Evolutionary conservation across 2,888 invertebrate species (phyloP).

Genomic region (Eilema caniola): DNA sequence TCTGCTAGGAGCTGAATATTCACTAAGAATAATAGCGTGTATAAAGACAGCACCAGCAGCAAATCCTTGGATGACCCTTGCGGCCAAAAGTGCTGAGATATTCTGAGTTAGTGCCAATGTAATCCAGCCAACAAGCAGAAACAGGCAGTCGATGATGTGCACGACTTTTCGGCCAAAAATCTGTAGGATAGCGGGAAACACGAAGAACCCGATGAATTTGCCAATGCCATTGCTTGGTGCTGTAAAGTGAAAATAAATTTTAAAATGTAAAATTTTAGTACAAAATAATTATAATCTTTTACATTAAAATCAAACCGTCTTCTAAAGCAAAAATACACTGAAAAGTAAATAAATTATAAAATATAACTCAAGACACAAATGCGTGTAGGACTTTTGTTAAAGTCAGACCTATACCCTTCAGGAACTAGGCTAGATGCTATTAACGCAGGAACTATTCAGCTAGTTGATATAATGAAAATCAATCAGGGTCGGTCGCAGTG

Average conservation of each 20-base stretch:
- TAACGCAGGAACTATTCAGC: too few species aligned
- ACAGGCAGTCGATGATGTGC: slow-evolving; percentile 39
- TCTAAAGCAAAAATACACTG: too few species aligned
- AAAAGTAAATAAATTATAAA: too few species aligned
- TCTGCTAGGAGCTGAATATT: slow-evolving; percentile 57
- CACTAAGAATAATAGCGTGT: slow-evolving; percentile 53
- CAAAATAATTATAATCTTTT: too few species aligned
- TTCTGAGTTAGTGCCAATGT: slow-evolving; percentile 52
- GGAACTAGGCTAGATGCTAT: too few species aligned
- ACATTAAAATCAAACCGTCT: too few species aligned
- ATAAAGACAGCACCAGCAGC: slow-evolving; percentile 54
- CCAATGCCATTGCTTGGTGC: slow-evolving; percentile 58
- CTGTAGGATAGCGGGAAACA: slow-evolving; percentile 58
- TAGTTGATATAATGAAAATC: too few species aligned
- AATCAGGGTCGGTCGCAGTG: too few species aligned
- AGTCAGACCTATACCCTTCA: too few species aligned
- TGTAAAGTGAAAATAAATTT: slow-evolving; percentile 28
- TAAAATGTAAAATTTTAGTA: too few species aligned
- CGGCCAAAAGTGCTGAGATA: slow-evolving; percentile 49
- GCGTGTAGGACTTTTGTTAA: too few species aligned
- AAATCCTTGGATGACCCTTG: slow-evolving; percentile 59
- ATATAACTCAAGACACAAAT: too few species aligned
- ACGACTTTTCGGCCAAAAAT: slow-evolving; percentile 56
- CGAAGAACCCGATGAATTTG: slow-evolving; percentile 54
- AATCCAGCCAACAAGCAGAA: slow-evolving; percentile 53